These are phyloP conservation scores for Lasioglossum lativentre DNA, from an alignment of 2,888 invertebrate species.

Conservation along the genomic window DNA sequence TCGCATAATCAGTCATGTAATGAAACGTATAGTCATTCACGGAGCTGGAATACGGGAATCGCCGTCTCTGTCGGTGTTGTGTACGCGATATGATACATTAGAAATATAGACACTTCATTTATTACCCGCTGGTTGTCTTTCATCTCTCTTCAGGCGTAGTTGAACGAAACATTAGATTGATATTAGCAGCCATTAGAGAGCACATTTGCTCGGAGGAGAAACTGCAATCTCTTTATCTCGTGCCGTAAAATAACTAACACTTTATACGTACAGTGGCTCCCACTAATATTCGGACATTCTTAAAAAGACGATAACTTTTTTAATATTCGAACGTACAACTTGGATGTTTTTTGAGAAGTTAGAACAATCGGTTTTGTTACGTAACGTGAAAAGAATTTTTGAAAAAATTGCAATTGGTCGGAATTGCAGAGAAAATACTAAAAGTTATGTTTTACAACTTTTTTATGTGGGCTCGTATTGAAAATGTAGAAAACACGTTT, in stretches of 20 bases:
- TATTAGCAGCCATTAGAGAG: constrained; percentile 24
- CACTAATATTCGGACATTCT: too few species aligned
- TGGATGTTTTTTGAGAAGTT: too few species aligned
- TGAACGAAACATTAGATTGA: constrained; percentile 42
- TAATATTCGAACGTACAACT: too few species aligned
- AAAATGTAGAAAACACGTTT: too few species aligned
- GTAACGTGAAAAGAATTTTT: too few species aligned
- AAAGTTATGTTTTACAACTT: too few species aligned
- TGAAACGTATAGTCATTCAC: constrained; percentile 43
- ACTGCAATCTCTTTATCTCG: background rate
- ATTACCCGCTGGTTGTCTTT: constrained; percentile 34
- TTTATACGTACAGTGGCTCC: background rate
- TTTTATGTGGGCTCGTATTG: too few species aligned
- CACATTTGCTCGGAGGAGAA: background rate
- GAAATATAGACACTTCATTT: constrained; percentile 52
- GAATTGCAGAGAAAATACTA: too few species aligned
- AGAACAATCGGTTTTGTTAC: too few species aligned
- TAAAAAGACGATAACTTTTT: too few species aligned
- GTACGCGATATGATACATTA: constrained; percentile 51
- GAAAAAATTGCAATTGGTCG: too few species aligned
- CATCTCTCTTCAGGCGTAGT: constrained; percentile 33
- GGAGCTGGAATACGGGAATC: constrained; percentile 11
- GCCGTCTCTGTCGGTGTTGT: constrained; percentile 4
- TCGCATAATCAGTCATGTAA: constrained; percentile 33
- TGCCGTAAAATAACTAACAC: background rate